Evolutionary conservation across 37 sponge, comb jelly and placozoan species (phyloP), one percentile per base, ranked within the genome.

Genomic region (Petrosia ficiformis): DNA sequence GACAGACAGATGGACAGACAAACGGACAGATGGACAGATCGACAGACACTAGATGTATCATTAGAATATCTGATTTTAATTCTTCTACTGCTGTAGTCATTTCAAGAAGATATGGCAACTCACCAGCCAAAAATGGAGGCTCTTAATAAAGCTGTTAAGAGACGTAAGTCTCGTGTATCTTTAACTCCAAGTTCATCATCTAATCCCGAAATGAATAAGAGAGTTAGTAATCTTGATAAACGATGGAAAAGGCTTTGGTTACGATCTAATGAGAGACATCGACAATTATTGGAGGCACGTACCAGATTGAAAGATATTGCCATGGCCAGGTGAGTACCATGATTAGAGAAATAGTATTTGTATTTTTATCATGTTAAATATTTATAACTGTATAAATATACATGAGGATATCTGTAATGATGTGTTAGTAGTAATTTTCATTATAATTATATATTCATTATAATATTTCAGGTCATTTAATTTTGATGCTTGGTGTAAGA

Each of bases 101-200:
- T 91, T 58, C 92, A 91, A 39, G 92, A 86, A 40, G 87, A 82
- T 25, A 91, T 91, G 92, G 87, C 82, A 0, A 61, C 71, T 25
- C 80, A 82, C 34, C 87, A 91, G 59, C 87, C 92, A 38, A 82
- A 82, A 79, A 86, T 91, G 92, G 92, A 91, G 54, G 92, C 87
- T 30, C 72, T 91, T 29, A 82, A 81, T 65, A 86, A 86, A 41
- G 83, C 70, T 4, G 83, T 67, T 10, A 77, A 58, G 48, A 77
- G 74, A 36, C 38, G 73, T 36, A 76, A 65, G n/a, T 61, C 63
- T 26, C 63, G 28, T 67, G 61, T 64, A 33, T 48, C 54, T 48
- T 48, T 48, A 14, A 48, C 14, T 14, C 36, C 57, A 32, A 14
- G 39, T n/a, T 66, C 74, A 35, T 36, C 59, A 25, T 63, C 72